Evolutionary conservation across 2,888 invertebrate species (phyloP).

Genomic region (Mechanitis messenoides): DNA sequence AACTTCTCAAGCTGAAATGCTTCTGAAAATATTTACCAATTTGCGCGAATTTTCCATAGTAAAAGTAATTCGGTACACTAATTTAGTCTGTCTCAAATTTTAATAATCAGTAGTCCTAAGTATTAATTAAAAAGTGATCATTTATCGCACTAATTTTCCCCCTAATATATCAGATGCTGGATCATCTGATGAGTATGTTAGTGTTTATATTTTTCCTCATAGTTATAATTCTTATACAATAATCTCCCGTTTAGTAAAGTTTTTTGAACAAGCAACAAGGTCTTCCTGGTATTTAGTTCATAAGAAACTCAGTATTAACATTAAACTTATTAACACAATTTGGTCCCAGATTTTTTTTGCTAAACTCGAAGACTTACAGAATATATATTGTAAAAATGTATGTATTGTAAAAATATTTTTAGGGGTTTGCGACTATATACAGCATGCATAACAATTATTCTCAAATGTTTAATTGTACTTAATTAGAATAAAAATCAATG

Average conservation of each 20-base stretch:
- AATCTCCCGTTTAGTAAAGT: background rate
- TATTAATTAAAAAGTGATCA: background rate
- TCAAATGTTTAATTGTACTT: constrained; percentile 37
- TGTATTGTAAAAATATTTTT: constrained; percentile 5
- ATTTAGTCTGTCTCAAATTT: background rate
- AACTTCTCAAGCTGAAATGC: too few relatives aligned
- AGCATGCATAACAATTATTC: constrained; percentile 9
- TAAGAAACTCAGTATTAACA: constrained; percentile 1
- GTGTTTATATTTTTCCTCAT: background rate
- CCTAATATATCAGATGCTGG: background rate
- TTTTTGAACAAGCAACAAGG: background rate
- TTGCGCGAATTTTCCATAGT: too few relatives aligned
- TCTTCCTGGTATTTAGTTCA: constrained; percentile 1
- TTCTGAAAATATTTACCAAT: too few relatives aligned
- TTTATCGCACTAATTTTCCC: background rate
- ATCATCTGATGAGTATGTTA: background rate
- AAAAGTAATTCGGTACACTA: too few relatives aligned
- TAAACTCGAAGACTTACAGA: too few relatives aligned
- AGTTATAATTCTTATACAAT: background rate
- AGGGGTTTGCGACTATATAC: background rate
- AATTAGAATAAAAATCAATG: constrained; percentile 53
- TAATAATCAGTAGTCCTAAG: background rate
- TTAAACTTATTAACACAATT: background rate
- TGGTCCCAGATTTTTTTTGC: background rate
- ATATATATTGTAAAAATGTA: constrained; percentile 4